phyloP scores from a whole-genome alignment of 2,888 invertebrate genomes.

The Harpagoxenus sublaevis region DNA sequence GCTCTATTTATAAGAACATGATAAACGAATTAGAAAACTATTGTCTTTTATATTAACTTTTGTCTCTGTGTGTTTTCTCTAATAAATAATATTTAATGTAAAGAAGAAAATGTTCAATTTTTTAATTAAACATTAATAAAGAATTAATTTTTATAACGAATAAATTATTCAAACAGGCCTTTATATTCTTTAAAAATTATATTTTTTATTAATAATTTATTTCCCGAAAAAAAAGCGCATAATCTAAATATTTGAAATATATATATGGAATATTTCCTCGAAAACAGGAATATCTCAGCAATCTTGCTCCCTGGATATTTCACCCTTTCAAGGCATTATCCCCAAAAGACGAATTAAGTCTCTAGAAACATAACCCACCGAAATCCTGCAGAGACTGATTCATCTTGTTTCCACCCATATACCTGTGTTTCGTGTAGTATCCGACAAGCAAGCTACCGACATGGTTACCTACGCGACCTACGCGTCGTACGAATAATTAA shows the following conservation, averaged over 20 bases:
- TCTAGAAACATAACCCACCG: constrained; percentile 18
- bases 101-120: neutral
- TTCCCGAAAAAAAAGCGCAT: neutral
- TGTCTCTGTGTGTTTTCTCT: neutral
- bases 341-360: constrained; percentile 37
- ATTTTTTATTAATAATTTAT: neutral
- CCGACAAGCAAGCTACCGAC: constrained; percentile 17
- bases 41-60: neutral
- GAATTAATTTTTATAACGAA: neutral
- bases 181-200: neutral
- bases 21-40: constrained; percentile 2
- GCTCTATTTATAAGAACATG: neutral
- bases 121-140: neutral
- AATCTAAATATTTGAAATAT: neutral
- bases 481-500: constrained; percentile 24
- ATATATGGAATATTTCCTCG: neutral
- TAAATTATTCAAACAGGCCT: neutral
- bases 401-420: constrained; percentile 17
- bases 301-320: neutral
- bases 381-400: constrained; percentile 39
- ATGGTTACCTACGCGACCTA: neutral
- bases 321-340: neutral
- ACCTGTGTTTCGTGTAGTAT: constrained; percentile 12
- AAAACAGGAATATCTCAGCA: neutral
- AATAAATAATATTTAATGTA: neutral